Percentiles rank a stretch among this genome's conserved stretches.
These are phyloP conservation scores for Meleagris gallopavo DNA, from an alignment of 2,113 vertebrate genomes.

Conservation along the genomic window DNA sequence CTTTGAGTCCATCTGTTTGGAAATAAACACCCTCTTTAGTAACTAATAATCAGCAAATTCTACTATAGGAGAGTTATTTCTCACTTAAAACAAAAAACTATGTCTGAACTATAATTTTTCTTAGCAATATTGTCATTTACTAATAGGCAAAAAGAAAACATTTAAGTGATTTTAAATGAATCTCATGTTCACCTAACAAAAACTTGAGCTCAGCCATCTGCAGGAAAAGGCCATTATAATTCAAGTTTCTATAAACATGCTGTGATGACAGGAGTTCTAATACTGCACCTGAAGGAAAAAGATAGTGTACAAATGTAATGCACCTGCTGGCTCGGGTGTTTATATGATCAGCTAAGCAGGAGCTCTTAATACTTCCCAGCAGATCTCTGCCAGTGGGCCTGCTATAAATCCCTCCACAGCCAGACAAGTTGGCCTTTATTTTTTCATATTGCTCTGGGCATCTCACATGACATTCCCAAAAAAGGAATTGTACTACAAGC, in stretches of 20 bases:
- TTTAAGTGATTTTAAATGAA: slow-evolving; percentile 38
- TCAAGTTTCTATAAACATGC: slow-evolving; percentile 55
- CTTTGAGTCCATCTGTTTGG: not conserved
- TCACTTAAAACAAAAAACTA: not conserved
- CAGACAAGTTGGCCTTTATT: slow-evolving; percentile 90
- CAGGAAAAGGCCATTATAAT: slow-evolving; percentile 47
- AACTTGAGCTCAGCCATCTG: slow-evolving; percentile 46
- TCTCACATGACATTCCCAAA: slow-evolving; percentile 99
- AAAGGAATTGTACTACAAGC: slow-evolving; percentile 93
- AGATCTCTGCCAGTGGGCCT: slow-evolving; percentile 83
- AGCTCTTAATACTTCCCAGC: slow-evolving; percentile 83
- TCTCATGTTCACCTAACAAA: slow-evolving; percentile 13
- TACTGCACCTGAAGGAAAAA: slow-evolving; percentile 64
- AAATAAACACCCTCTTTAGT: slow-evolving; percentile 6
- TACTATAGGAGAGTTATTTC: not conserved
- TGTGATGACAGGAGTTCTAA: slow-evolving; percentile 66
- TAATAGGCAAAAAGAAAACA: not conserved
- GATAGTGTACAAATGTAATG: slow-evolving; percentile 62
- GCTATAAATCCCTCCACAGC: slow-evolving; percentile 89
- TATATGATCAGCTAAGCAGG: slow-evolving; percentile 64
- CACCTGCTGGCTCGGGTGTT: slow-evolving; percentile 73
- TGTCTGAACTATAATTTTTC: not conserved
- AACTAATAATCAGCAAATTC: not conserved
- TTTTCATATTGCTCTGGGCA: slow-evolving; percentile 88
- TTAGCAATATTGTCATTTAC: not conserved